These are phyloP conservation scores for Callipepla californica DNA, from an alignment of 2,113 vertebrate genomes.

Conservation along the genomic window DNA sequence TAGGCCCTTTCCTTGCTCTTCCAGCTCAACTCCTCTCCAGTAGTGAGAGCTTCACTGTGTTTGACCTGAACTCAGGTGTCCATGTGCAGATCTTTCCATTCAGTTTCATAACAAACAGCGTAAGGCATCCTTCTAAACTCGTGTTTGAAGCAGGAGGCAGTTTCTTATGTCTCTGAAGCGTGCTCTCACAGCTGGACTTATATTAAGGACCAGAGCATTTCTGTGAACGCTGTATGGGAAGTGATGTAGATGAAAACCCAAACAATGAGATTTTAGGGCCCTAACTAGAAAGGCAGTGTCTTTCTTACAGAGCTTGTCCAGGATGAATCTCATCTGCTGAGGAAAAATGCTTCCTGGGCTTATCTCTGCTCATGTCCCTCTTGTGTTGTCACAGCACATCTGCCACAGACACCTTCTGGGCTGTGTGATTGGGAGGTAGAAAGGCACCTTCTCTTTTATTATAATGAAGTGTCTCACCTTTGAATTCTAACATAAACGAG, in stretches of 20 bases:
- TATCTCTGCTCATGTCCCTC: neutral
- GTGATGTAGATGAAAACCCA: neutral
- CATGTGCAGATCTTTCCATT: neutral
- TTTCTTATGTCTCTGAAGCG: neutral
- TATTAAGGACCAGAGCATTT: neutral
- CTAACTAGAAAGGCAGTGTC: neutral
- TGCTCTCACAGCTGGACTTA: neutral
- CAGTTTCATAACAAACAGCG: neutral
- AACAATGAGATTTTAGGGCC: neutral
- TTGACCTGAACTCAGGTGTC: neutral
- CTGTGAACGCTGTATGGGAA: neutral
- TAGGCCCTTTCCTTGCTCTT: neutral
- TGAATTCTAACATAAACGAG: neutral
- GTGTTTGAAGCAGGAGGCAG: neutral
- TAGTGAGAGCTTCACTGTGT: neutral
- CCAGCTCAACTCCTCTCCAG: neutral
- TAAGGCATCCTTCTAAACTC: neutral
- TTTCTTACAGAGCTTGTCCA: neutral
- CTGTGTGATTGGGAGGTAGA: neutral
- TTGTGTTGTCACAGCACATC: neutral
- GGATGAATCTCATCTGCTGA: neutral
- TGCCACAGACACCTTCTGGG: neutral
- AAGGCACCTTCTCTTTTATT: constrained; percentile 27
- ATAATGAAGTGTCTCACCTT: neutral
- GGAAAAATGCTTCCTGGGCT: neutral